Conservation (phyloP, 2,113 vertebrate genomes). For the Phocoena sinus region DNA sequence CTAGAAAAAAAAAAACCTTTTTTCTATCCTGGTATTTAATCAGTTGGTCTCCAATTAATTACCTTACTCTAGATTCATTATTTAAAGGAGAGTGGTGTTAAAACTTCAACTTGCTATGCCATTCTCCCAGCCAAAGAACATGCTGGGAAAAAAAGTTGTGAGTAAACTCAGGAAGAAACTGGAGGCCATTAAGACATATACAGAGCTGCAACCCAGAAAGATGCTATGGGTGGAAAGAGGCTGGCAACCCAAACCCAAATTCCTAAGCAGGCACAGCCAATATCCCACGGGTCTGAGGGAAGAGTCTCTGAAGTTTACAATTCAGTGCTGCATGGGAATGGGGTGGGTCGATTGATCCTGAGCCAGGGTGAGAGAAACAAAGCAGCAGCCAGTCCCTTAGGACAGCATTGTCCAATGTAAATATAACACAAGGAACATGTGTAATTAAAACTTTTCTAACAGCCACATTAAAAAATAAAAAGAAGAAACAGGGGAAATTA, state of each 20-base stretch:
- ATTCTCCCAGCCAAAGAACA: background rate
- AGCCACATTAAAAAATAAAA: background rate
- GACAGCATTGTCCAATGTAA: background rate
- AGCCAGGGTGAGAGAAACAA: background rate
- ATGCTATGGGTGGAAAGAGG: background rate
- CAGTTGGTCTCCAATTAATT: background rate
- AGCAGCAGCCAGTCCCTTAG: background rate
- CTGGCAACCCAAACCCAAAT: background rate
- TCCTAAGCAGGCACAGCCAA: too few species aligned
- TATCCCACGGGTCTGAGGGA: background rate
- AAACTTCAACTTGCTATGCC: background rate
- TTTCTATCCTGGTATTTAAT: background rate
- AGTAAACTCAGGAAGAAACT: background rate
- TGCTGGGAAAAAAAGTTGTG: background rate
- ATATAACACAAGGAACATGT: background rate
- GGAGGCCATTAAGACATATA: background rate
- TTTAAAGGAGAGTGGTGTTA: background rate
- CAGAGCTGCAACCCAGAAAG: background rate
- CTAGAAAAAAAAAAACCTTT: background rate
- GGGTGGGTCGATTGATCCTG: background rate
- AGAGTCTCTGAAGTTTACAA: background rate
- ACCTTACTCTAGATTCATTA: background rate
- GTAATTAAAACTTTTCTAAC: background rate
- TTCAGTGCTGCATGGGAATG: accelerated
- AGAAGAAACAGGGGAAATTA: background rate